These are phyloP conservation scores for Monopterus albus DNA, from an alignment of 2,113 vertebrate genomes.

Conservation along the genomic window DNA sequence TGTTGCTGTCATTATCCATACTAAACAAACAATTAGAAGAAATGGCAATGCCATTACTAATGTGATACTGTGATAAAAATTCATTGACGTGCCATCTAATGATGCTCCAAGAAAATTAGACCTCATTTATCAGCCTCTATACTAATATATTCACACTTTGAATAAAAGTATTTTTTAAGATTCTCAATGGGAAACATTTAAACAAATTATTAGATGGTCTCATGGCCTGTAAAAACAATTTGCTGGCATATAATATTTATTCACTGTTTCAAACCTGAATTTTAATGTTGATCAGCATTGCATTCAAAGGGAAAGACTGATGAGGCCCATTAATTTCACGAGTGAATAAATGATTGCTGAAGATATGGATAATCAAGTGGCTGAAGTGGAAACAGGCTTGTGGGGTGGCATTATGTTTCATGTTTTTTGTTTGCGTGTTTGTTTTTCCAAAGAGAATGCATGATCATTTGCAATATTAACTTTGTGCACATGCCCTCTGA, in stretches of 20 bases:
- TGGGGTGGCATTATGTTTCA: not conserved
- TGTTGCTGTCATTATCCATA: conserved; percentile 2
- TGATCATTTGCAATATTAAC: too few species aligned
- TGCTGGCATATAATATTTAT: conserved; percentile 39
- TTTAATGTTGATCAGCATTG: conserved; percentile 31
- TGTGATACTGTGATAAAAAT: conserved; percentile 21
- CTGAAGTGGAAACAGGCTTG: not conserved
- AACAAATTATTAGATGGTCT: conserved; percentile 30
- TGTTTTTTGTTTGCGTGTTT: too few species aligned
- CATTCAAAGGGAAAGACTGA: conserved; percentile 29
- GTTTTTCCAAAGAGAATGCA: too few species aligned
- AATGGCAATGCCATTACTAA: conserved; percentile 7
- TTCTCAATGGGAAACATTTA: conserved; percentile 8
- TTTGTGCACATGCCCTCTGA: too few species aligned
- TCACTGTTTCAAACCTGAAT: conserved; percentile 43
- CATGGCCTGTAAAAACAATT: conserved; percentile 40
- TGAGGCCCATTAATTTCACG: conserved; percentile 39
- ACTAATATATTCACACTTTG: conserved; percentile 27
- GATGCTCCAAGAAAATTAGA: conserved; percentile 15
- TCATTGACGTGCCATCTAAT: conserved; percentile 21
- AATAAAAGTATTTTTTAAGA: conserved; percentile 34
- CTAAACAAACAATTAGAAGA: conserved; percentile 29
- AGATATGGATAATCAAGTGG: conserved; percentile 2
- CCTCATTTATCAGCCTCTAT: conserved; percentile 23
- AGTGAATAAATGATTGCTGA: conserved; percentile 25